Conservation (phyloP, 2,888 invertebrate genomes). For the Notodonta dromedarius region DNA sequence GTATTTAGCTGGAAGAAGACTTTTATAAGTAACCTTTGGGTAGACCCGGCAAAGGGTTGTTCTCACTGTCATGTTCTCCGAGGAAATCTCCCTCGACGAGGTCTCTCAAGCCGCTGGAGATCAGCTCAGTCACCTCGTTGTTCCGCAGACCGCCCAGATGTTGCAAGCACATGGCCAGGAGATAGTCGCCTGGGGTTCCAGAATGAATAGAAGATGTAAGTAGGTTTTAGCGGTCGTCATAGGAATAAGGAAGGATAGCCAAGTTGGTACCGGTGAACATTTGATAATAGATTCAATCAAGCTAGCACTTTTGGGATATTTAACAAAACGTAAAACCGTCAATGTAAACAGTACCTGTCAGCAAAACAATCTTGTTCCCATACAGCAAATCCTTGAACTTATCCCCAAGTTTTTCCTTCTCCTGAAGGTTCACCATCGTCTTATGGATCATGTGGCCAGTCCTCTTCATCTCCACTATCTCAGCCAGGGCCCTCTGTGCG, state of each 20-base stretch:
- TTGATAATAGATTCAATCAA: too few relatives aligned
- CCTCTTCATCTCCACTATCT: slow-evolving; percentile 79
- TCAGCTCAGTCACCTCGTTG: slow-evolving; percentile 72
- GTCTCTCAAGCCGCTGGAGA: slow-evolving; percentile 73
- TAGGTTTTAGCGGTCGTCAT: too few relatives aligned
- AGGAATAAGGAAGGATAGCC: too few relatives aligned
- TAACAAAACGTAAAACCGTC: too few relatives aligned
- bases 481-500: slow-evolving; percentile 77
- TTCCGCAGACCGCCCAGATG: slow-evolving; percentile 70
- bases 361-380: slow-evolving; percentile 73
- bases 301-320: too few relatives aligned
- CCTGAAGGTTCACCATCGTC: slow-evolving; percentile 72
- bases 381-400: slow-evolving; percentile 70
- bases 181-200: slow-evolving; percentile 63
- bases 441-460: slow-evolving; percentile 77
- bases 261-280: too few relatives aligned
- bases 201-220: neutral
- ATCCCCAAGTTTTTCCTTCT: slow-evolving; percentile 57
- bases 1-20: neutral
- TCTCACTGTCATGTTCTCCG: slow-evolving; percentile 59
- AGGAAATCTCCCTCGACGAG: slow-evolving; percentile 73
- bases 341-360: slow-evolving; percentile 57
- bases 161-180: slow-evolving; percentile 68
- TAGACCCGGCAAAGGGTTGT: slow-evolving; percentile 62
- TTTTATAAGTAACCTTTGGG: slow-evolving; percentile 63